Percentiles rank a stretch among this genome's conserved stretches.
phyloP scores from a whole-genome alignment of 1,140 invertebrate species.

The Thereuonema tuberculata region DNA sequence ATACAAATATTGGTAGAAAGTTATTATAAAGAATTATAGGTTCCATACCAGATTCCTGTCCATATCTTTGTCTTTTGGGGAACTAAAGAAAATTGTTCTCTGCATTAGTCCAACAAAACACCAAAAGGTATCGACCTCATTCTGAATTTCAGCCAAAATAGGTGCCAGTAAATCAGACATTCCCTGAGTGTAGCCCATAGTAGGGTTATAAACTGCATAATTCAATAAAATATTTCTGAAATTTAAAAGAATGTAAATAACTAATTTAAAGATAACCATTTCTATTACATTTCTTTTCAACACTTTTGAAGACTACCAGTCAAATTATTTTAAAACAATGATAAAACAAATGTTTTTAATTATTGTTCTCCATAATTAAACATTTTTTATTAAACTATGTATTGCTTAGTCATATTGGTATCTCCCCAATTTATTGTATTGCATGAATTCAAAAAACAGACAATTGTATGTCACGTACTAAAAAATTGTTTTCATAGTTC shows the following conservation, averaged over 20 bases:
- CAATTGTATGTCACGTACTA: too few relatives aligned
- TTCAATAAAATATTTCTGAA: constrained; percentile 70
- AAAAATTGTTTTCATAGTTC: too few relatives aligned
- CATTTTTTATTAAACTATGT: too few relatives aligned
- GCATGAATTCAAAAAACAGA: too few relatives aligned
- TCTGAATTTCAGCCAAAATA: constrained; percentile 67
- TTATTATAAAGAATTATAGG: too few relatives aligned
- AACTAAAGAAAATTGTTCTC: constrained; percentile 71
- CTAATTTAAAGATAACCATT: constrained; percentile 1
- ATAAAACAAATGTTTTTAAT: too few relatives aligned
- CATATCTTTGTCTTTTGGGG: constrained; percentile 84
- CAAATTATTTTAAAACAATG: too few relatives aligned
- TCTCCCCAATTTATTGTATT: too few relatives aligned
- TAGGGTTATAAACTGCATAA: constrained; percentile 75
- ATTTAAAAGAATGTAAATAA: constrained; percentile 4
- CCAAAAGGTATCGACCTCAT: constrained; percentile 84
- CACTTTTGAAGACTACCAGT: neutral
- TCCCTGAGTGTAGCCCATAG: constrained; percentile 71
- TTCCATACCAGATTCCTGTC: constrained; percentile 77
- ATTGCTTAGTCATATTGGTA: too few relatives aligned
- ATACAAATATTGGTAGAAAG: too few relatives aligned
- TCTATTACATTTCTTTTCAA: neutral
- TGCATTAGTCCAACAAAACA: constrained; percentile 90
- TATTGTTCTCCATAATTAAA: too few relatives aligned
- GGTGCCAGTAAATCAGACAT: constrained; percentile 88